Conservation (phyloP, 2,113 vertebrate genomes). For the Equus quagga region DNA sequence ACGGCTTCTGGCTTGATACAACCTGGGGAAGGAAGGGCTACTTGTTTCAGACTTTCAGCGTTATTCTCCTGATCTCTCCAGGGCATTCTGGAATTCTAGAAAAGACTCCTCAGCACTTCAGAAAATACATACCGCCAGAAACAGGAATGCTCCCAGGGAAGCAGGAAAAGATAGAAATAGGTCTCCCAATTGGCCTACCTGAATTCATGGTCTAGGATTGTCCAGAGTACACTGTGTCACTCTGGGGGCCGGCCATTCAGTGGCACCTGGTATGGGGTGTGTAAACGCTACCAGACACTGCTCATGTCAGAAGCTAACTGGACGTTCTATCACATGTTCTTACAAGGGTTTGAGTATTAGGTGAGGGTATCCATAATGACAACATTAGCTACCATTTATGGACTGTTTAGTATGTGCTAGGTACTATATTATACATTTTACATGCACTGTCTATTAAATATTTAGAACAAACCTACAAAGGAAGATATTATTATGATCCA, state of each 20-base stretch:
- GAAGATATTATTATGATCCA: not conserved
- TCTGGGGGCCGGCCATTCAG: not conserved
- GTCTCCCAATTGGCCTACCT: not conserved
- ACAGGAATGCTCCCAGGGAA: not conserved
- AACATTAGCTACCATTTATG: not conserved
- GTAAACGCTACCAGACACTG: not conserved
- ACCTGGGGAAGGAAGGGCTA: not conserved
- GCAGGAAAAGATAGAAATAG: not conserved
- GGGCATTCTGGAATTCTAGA: not conserved
- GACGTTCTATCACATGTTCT: not conserved
- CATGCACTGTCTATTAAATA: not conserved
- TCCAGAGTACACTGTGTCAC: not conserved
- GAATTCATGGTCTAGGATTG: not conserved
- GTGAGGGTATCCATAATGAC: not conserved
- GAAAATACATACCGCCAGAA: not conserved
- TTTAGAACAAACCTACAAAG: not conserved
- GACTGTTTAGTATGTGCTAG: not conserved
- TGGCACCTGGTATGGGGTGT: not conserved
- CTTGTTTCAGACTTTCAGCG: not conserved
- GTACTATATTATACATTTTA: not conserved
- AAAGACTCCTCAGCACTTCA: not conserved
- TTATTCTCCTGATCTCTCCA: not conserved
- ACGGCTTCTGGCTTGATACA: not conserved
- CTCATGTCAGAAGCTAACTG: not conserved
- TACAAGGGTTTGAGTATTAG: not conserved